Percentiles rank a stretch among this genome's conserved stretches.
Conservation (phyloP, 2,888 invertebrate species). For the Cosmopolites sordidus region DNA sequence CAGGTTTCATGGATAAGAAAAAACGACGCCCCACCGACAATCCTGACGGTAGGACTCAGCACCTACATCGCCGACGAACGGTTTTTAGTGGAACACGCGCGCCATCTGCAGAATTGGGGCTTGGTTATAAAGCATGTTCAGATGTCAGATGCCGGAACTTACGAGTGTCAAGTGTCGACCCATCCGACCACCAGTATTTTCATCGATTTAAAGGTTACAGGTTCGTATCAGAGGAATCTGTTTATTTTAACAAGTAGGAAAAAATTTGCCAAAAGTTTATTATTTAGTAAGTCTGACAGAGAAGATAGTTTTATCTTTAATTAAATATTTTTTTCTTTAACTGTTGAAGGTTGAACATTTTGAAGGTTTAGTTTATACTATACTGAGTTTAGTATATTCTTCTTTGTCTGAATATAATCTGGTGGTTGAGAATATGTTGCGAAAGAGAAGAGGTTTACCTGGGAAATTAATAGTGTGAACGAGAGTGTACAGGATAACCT, state of each 20-base stretch:
- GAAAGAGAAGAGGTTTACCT: no score
- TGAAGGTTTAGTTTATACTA: no score
- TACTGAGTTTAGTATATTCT: no score
- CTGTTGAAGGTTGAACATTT: no score
- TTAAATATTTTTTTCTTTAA: no score
- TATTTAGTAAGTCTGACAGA: no score
- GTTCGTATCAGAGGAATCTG: slow-evolving; percentile 49
- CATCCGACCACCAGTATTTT: slow-evolving; percentile 73
- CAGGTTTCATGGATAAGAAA: slow-evolving; percentile 69
- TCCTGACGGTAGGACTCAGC: slow-evolving; percentile 62
- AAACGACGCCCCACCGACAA: slow-evolving; percentile 54
- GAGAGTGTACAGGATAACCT: no score
- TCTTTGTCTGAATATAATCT: no score
- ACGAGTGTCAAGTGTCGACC: slow-evolving; percentile 77
- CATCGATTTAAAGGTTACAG: slow-evolving; percentile 68
- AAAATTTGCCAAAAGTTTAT: no score
- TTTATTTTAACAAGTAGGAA: neutral
- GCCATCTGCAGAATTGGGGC: slow-evolving; percentile 61
- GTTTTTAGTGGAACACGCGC: slow-evolving; percentile 59
- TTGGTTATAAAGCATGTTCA: slow-evolving; percentile 65
- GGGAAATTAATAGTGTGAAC: no score
- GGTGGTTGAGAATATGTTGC: no score
- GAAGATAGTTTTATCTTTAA: no score
- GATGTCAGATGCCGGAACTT: slow-evolving; percentile 65
- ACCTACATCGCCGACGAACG: slow-evolving; percentile 65